phyloP scores from a whole-genome alignment of 2,113 vertebrate genomes.

The Cyprinodon tularosa region DNA sequence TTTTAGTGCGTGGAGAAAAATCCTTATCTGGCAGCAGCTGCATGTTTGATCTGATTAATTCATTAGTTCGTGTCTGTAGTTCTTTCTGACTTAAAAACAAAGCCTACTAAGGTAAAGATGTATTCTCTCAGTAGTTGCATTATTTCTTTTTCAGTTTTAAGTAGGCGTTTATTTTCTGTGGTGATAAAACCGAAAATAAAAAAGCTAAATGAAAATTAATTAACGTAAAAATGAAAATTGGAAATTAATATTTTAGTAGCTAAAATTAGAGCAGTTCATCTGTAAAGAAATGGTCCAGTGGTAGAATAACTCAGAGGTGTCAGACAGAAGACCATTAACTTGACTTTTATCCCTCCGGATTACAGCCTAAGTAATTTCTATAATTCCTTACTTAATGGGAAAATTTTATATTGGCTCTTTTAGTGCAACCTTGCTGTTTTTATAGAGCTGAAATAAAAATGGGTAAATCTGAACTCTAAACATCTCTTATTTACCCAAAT shows the following conservation, averaged over 20 bases:
- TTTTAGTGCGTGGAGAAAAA: slow-evolving; percentile 14
- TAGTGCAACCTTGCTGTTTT: not conserved
- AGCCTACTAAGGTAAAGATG: not conserved
- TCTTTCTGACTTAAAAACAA: slow-evolving; percentile 22
- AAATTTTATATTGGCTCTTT: slow-evolving; percentile 1
- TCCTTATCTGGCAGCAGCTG: slow-evolving; percentile 19
- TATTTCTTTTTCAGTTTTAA: slow-evolving; percentile 27
- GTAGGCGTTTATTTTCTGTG: slow-evolving; percentile 9
- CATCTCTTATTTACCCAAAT: not conserved
- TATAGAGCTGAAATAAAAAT: not conserved
- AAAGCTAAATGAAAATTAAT: not conserved
- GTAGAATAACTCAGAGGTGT: not conserved
- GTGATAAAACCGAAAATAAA: not conserved
- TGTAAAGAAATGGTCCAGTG: not conserved
- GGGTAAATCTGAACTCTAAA: not conserved
- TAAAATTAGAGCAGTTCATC: not conserved
- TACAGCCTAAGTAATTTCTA: not conserved
- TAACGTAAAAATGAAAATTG: not conserved
- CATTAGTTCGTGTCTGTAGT: slow-evolving; percentile 9
- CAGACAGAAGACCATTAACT: not conserved
- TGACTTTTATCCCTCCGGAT: not conserved
- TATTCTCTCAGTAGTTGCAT: slow-evolving; percentile 39
- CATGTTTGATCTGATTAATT: slow-evolving; percentile 35
- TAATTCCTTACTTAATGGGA: not conserved
- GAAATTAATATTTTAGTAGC: not conserved